phyloP scores from a whole-genome alignment of 1,140 invertebrate species.

The Calycopis cecrops region DNA sequence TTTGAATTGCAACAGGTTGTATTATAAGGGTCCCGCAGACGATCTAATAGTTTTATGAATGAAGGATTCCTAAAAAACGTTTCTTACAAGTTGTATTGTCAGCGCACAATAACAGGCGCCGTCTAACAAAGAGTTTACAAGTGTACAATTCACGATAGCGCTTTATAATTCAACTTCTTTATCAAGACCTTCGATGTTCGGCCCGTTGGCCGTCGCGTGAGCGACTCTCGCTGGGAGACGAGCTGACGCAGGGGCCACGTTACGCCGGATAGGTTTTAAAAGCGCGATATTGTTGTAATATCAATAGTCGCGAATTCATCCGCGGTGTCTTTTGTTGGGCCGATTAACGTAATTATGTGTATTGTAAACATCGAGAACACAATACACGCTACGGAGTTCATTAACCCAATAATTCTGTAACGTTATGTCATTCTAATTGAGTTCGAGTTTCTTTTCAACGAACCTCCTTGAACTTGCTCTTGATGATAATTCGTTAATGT shows the following conservation, averaged over 20 bases:
- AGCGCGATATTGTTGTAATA: slow-evolving; percentile 67
- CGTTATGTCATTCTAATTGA: slow-evolving; percentile 5
- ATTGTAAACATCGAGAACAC: slow-evolving; percentile 41
- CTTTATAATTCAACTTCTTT: slow-evolving; percentile 63
- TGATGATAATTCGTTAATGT: background rate
- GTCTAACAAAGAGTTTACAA: slow-evolving; percentile 69
- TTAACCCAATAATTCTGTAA: slow-evolving; percentile 13
- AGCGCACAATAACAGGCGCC: slow-evolving; percentile 65
- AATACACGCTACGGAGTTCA: slow-evolving; percentile 25
- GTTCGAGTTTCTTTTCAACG: background rate
- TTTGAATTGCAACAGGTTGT: slow-evolving; percentile 57
- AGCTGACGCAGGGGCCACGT: slow-evolving; percentile 37
- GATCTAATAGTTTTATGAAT: slow-evolving; percentile 67
- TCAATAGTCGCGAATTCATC: slow-evolving; percentile 68
- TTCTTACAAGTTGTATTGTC: slow-evolving; percentile 72
- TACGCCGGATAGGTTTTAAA: slow-evolving; percentile 64
- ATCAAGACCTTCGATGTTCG: slow-evolving; percentile 47
- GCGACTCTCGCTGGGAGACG: slow-evolving; percentile 28
- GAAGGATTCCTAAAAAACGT: slow-evolving; percentile 70
- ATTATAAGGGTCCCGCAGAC: slow-evolving; percentile 53
- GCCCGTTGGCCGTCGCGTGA: slow-evolving; percentile 32
- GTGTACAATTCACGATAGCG: slow-evolving; percentile 72
- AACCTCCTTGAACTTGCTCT: slow-evolving; percentile 1
- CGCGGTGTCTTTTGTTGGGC: slow-evolving; percentile 51
- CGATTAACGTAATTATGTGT: slow-evolving; percentile 65